These are phyloP conservation scores for Dolichomitus sp. DNA, from an alignment of 2,888 invertebrate genomes.

Conservation along the genomic window DNA sequence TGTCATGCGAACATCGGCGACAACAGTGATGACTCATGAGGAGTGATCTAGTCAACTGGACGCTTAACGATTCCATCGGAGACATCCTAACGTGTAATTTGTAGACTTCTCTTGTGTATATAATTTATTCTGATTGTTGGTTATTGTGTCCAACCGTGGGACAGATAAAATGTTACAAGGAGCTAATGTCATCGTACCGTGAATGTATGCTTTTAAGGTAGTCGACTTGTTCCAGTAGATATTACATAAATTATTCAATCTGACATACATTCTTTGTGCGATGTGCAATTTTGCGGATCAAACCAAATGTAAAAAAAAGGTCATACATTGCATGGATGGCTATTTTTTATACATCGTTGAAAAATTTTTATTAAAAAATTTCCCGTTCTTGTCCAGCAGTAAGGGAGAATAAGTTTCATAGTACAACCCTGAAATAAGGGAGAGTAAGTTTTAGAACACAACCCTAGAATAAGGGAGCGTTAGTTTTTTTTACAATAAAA, in stretches of 20 bases:
- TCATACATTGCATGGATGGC: too few relatives aligned
- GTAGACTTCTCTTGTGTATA: slow-evolving; percentile 8
- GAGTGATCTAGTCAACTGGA: not conserved
- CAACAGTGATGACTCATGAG: slow-evolving; percentile 12
- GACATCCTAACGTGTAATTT: not conserved
- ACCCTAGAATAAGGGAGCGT: not conserved
- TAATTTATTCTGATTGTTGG: slow-evolving; percentile 7
- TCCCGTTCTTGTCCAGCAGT: too few relatives aligned
- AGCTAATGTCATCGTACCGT: not conserved
- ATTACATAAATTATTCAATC: too few relatives aligned
- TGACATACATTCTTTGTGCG: too few relatives aligned
- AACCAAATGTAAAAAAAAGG: too few relatives aligned
- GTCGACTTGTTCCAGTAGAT: too few relatives aligned
- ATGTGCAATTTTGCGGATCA: too few relatives aligned
- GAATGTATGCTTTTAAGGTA: not conserved
- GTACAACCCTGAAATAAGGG: not conserved
- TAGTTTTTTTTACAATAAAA: too few relatives aligned
- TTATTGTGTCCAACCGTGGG: not conserved
- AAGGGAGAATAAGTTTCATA: too few relatives aligned
- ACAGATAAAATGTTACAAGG: not conserved
- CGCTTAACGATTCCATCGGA: slow-evolving; percentile 7
- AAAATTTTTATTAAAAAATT: too few relatives aligned
- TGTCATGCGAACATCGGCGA: not conserved
- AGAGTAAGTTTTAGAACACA: not conserved
- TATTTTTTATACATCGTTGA: too few relatives aligned